Conservation (phyloP, 1,140 invertebrate species). For the Antheraea mylitta region DNA sequence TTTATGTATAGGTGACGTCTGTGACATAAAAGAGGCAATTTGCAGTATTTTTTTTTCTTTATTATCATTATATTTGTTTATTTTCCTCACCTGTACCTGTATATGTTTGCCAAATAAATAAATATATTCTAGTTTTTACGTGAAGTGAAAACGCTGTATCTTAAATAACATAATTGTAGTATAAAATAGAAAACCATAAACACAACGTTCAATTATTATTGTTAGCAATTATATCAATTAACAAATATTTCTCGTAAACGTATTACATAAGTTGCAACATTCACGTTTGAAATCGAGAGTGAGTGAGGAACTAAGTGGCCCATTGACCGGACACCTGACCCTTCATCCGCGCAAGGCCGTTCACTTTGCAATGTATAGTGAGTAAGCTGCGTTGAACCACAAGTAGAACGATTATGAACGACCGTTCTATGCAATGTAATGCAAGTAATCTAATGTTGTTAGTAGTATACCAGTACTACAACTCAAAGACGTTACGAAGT, state of each 20-base stretch:
- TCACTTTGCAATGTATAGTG: conserved; percentile 20
- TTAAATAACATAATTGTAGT: not conserved
- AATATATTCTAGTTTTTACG: too few relatives aligned
- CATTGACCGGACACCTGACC: conserved; percentile 54
- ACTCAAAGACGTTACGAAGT: not conserved
- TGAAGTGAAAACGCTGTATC: too few relatives aligned
- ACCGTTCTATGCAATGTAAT: too few relatives aligned
- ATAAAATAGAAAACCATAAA: not conserved
- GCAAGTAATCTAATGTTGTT: not conserved
- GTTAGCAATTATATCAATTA: not conserved
- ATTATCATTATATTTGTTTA: too few relatives aligned
- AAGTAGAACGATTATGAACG: not conserved
- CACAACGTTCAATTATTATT: not conserved
- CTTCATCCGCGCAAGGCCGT: conserved; percentile 50
- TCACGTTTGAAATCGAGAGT: conserved; percentile 48
- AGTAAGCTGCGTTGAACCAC: not conserved
- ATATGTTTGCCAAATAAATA: too few relatives aligned
- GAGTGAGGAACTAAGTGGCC: conserved; percentile 32
- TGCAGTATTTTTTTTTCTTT: too few relatives aligned
- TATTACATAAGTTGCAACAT: not conserved
- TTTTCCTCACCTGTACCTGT: too few relatives aligned
- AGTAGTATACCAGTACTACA: not conserved
- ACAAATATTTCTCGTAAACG: conserved; percentile 17
- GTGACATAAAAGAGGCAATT: too few relatives aligned
- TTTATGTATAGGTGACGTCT: too few relatives aligned